Base-by-base conservation (phyloP, 2,797 vertebrate genomes). In the Percopsis omiscomaycus region DNA sequence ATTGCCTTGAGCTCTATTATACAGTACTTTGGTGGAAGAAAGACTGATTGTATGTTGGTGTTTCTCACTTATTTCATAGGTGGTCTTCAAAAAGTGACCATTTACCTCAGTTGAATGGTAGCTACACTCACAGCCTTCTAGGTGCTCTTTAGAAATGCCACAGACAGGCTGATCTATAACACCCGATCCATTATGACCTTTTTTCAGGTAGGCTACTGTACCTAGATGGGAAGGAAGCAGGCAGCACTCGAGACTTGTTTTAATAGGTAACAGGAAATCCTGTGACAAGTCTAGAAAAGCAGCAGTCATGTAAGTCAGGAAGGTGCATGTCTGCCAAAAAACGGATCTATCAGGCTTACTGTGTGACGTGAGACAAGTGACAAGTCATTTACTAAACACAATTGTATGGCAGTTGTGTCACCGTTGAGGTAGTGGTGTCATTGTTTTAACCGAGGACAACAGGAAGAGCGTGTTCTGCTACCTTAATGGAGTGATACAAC, bases 221-320 rank as follows among this genome's bases (percentile, higher is more conserved):
- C 8, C 5, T 57, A 27, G 6, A 32, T 47, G 30, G 32, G 28
- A 57, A 9, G 55, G 69, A 12, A 61, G 68, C 70, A 52, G 71
- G 59, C 66, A 71, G 47, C 48, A 57, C 57, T 71, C 59, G 9
- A 73, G 45, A 78, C 16, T 67, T 63, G 49, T 68, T 58, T 16
- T 61, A 52, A 68, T 59, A 59, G 27, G 59, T 65, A 47, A 53
- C 61, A 16, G 2, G 64, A 70, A 65, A 59, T 22, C 66, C 13
- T n/a, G 69, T 70, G 68, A 60, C 58, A 75, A 48, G 15, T 5
- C 60, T 69, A 68, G 60, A 71, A 86, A 80, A 74, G 77, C 68
- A 61, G 65, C 59, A 52, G 37, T 46, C 15, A 13, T 66, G 76
- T 69, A 27, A 46, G 62, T 32, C 66, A 66, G 46, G 59, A 53